Percentiles rank a stretch among this genome's conserved stretches.
These are phyloP conservation scores for Drosophila sordidula DNA, from an alignment of 2,888 invertebrate genomes.

Conservation along the genomic window DNA sequence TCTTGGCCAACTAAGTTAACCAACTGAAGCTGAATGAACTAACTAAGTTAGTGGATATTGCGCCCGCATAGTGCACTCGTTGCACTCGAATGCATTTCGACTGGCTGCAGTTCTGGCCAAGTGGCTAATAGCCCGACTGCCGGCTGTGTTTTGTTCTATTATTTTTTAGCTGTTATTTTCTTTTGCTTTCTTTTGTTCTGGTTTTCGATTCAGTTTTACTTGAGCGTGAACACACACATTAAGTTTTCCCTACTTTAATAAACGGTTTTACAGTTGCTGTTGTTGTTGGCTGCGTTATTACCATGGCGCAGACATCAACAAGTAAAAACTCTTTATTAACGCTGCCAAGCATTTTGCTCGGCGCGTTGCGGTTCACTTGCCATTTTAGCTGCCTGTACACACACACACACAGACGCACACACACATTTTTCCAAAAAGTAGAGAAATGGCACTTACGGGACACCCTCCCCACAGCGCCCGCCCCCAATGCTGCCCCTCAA, in stretches of 20 bases:
- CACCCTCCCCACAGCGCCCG: not conserved
- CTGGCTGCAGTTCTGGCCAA: constrained; percentile 46
- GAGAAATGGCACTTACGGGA: constrained; percentile 29
- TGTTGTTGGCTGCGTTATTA: constrained; percentile 25
- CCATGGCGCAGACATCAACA: constrained; percentile 56
- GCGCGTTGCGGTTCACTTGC: constrained; percentile 71
- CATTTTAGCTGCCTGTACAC: constrained; percentile 41
- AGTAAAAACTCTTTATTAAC: constrained; percentile 78
- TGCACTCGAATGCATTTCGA: constrained; percentile 64
- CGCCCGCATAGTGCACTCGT: constrained; percentile 44
- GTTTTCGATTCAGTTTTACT: constrained; percentile 74
- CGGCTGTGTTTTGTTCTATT: constrained; percentile 56
- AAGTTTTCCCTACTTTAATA: constrained; percentile 76
- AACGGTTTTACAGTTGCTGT: constrained; percentile 55
- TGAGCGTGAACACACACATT: constrained; percentile 75
- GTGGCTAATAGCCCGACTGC: constrained; percentile 42
- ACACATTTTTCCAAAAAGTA: constrained; percentile 37
- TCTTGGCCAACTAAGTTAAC: constrained; percentile 44
- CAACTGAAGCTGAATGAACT: constrained; percentile 14
- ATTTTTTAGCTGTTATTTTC: constrained; percentile 25
- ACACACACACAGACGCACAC: constrained; percentile 2
- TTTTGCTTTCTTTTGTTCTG: constrained; percentile 59
- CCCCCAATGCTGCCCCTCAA: not conserved
- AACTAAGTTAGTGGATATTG: constrained; percentile 17
- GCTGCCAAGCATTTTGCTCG: constrained; percentile 53